These are phyloP conservation scores for Cantharis lateralis DNA, from an alignment of 2,888 invertebrate genomes.

Conservation along the genomic window DNA sequence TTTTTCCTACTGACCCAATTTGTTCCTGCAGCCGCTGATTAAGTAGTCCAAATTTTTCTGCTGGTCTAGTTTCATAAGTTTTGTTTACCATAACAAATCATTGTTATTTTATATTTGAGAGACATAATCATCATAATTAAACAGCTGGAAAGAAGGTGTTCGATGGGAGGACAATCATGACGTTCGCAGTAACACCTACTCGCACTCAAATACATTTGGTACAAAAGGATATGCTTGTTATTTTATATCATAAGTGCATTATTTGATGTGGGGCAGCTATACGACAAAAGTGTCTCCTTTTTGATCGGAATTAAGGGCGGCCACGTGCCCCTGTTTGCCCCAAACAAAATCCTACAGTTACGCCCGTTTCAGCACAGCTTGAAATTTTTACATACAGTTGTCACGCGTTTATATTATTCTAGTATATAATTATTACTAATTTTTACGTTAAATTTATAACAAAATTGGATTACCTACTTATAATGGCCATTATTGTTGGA, in stretches of 20 bases:
- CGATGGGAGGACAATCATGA: constrained; percentile 11
- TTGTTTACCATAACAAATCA: background rate
- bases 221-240: constrained; percentile 24
- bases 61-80: background rate
- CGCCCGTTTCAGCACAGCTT: constrained; percentile 32
- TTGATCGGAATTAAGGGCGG: constrained; percentile 29
- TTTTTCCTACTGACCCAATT: no score
- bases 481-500: background rate
- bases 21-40: no score
- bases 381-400: constrained; percentile 15
- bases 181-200: constrained; percentile 18
- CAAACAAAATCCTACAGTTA: constrained; percentile 35
- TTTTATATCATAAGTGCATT: constrained; percentile 27
- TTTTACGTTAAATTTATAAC: constrained; percentile 29
- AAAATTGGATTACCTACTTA: background rate
- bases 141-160: constrained; percentile 7
- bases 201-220: constrained; percentile 2
- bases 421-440: constrained; percentile 35
- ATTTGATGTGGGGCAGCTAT: constrained; percentile 16
- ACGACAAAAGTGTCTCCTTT: constrained; percentile 9
- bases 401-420: constrained; percentile 17
- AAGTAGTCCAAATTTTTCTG: background rate
- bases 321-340: constrained; percentile 37
- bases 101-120: background rate
- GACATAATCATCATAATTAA: background rate